These are phyloP conservation scores for Pinna nobilis DNA, from an alignment of 1,140 invertebrate species.

Conservation along the genomic window DNA sequence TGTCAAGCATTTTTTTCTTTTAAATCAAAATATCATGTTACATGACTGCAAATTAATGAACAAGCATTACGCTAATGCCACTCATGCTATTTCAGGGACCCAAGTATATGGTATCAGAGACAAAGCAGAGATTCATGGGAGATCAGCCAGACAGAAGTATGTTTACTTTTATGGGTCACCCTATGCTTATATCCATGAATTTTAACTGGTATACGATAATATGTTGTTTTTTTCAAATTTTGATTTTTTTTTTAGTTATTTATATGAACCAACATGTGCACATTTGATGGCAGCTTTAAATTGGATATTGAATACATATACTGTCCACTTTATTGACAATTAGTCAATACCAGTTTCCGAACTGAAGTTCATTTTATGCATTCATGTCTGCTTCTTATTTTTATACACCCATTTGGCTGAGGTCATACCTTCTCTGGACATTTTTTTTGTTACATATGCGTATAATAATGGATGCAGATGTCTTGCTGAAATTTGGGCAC, in stretches of 20 bases:
- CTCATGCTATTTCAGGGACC: constrained; percentile 67
- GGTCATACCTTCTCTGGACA: constrained; percentile 65
- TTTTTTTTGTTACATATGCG: constrained; percentile 68
- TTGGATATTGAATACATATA: too few relatives aligned
- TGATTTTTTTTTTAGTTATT: too few relatives aligned
- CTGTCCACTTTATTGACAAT: too few relatives aligned
- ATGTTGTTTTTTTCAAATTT: too few relatives aligned
- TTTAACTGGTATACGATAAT: too few relatives aligned
- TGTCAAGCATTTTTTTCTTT: neutral
- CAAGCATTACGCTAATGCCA: neutral
- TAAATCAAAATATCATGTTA: neutral
- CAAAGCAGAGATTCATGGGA: constrained; percentile 57
- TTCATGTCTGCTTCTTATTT: neutral
- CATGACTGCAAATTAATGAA: neutral
- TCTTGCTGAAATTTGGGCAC: too few relatives aligned
- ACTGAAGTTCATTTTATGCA: too few relatives aligned
- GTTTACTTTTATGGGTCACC: constrained; percentile 29
- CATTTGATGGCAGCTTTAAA: too few relatives aligned
- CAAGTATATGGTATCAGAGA: constrained; percentile 68
- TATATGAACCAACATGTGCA: too few relatives aligned
- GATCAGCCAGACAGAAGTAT: constrained; percentile 62
- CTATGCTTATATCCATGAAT: neutral
- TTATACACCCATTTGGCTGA: constrained; percentile 64
- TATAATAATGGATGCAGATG: too few relatives aligned
- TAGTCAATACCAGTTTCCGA: too few relatives aligned